These are phyloP conservation scores for Drosophila differens DNA, from an alignment of 2,888 invertebrate species.

Conservation along the genomic window DNA sequence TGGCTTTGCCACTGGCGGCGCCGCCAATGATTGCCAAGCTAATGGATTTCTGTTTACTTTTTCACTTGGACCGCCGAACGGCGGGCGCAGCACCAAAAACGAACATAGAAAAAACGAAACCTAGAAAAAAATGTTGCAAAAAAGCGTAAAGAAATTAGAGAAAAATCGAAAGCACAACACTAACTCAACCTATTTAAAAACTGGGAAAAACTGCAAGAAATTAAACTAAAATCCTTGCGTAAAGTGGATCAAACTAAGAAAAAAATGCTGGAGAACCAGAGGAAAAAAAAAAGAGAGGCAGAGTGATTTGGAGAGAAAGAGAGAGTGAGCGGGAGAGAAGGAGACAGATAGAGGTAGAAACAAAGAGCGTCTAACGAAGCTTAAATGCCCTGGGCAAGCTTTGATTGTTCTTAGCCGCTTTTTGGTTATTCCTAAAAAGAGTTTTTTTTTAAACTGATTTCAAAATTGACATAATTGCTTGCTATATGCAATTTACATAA, in stretches of 20 bases:
- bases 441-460: neutral
- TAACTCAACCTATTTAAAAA: slow-evolving; percentile 45
- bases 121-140: slow-evolving; percentile 60
- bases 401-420: neutral
- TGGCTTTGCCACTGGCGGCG: slow-evolving; percentile 48
- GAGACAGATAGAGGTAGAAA: neutral
- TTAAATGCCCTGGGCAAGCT: slow-evolving; percentile 5
- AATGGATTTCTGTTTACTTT: slow-evolving; percentile 84
- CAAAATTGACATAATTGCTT: no score
- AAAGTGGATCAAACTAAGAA: slow-evolving; percentile 73
- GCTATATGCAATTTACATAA: neutral
- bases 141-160: slow-evolving; percentile 74
- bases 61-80: slow-evolving; percentile 75
- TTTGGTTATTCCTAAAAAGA: no score
- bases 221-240: slow-evolving; percentile 75
- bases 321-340: neutral
- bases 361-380: neutral
- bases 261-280: slow-evolving; percentile 16
- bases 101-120: slow-evolving; percentile 25
- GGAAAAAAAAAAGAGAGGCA: slow-evolving; percentile 17
- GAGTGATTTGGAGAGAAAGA: no score
- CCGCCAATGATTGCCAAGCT: slow-evolving; percentile 83
- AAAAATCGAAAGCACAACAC: slow-evolving; percentile 75
- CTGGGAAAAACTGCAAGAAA: slow-evolving; percentile 66
- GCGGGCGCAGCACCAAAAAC: slow-evolving; percentile 26